Evolutionary conservation across 2,888 invertebrate genomes (phyloP), one percentile per base, ranked within the genome.

Genomic region (Mimas tiliae): DNA sequence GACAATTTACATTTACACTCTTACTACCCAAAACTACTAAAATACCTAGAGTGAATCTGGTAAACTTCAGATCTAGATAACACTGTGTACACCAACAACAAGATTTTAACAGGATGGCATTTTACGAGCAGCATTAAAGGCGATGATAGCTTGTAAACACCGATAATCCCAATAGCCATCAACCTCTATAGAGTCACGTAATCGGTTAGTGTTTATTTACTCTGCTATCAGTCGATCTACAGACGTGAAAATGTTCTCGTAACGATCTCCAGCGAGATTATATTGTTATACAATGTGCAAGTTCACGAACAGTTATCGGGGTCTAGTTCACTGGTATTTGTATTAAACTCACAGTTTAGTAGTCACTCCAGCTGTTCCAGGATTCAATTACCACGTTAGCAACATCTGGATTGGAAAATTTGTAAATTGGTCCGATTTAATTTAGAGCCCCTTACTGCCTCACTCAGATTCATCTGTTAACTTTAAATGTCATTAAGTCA

Each of bases 201-300:
- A 72, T 70, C 72, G n/a, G 27, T 9, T 50, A 45, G 64, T 70
- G 72, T 72, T 74, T 77, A 74, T 76, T 73, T 76, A 74, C 76
- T 71, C 64, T 69, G 67, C 76, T 83, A 82, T 85, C 81, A 66
- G 53, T 53, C 70, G 74, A 82, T 85, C 82, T 75, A 68, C 64
- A 69, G 76, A 80, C 78, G 83, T 82, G 84, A 84, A 85, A 86
- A 87, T 81, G 73, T 84, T 85, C 84, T 84, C 79, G 77, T 78
- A 78, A 76, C 76, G 82, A 83, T 86, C 85, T 81, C 76, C 68
- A 80, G 78, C 79, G 73, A 68, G 70, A 74, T 74, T 73, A 75
- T 77, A 70, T 74, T 77, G 75, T 74, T 53, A 67, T 76, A 81
- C 83, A 84, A 81, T 79, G 85, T 83, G 82, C 83, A 83, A 77